Evolutionary conservation across 2,888 invertebrate genomes (phyloP), one percentile per base, ranked within the genome.

Genomic region (Archaeoteleia sp.): DNA sequence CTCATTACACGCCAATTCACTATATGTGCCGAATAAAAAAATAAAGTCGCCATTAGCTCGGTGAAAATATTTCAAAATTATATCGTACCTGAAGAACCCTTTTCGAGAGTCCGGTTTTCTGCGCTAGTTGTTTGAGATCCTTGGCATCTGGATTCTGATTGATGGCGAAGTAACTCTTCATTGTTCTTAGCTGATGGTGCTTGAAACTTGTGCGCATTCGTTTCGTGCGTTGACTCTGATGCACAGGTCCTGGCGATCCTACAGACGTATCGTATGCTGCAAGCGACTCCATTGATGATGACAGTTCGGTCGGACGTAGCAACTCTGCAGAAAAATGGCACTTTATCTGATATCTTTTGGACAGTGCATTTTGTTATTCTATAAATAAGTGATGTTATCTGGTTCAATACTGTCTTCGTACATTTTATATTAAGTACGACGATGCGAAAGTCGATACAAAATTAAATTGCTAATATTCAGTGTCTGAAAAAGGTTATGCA

Each of bases 61-160:
- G n/a, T n/a, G n/a, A n/a, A n/a, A n/a, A n/a, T n/a, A n/a, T n/a
- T n/a, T n/a, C n/a, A n/a, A n/a, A n/a, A n/a, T n/a, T n/a, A n/a
- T n/a, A n/a, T n/a, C n/a, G n/a, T 20, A 20, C 98, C 93, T 99
- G 99, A 60, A 99, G 87, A 10, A 99, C 98, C 81, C 98, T 90
- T 87, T 99, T 99, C 29, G 97, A 96, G 9, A 99, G 89, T 20
- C 98, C 98, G 8, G 99, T 99, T 87, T 99, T 99, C 87, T 98
- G 97, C 0, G 99, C 97, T 72, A 99, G 88, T 82, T 98, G 97
- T 85, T 99, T 98, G 65, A 99, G 88, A 85, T 99, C 99, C 86
- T 99, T 99, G 53, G 99, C 98, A 82, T 99, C 99, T 0, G 99
- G 99, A 87, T 99, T 99, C 87, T 99, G 99, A 87, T 99, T 99